Evolutionary conservation across 2,113 vertebrate genomes (phyloP).

Genomic region (Oncorhynchus mykiss): DNA sequence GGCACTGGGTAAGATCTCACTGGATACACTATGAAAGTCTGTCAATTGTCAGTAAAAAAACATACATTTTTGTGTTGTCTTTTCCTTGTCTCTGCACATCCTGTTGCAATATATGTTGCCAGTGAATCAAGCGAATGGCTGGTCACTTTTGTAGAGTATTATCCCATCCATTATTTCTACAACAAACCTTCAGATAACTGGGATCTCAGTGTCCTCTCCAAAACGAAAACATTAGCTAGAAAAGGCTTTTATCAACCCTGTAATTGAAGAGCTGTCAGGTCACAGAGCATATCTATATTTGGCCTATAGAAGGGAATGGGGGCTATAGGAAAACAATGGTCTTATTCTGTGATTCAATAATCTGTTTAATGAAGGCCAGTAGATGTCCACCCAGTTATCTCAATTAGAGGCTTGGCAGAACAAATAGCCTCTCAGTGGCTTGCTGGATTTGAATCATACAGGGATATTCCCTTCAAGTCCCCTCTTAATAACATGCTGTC

Average conservation of each 20-base stretch:
- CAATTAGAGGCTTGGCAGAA: not conserved
- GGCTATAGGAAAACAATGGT: not conserved
- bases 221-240: not conserved
- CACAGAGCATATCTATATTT: not conserved
- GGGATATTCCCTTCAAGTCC: not conserved
- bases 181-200: not conserved
- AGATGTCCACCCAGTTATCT: not conserved
- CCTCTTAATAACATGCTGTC: not conserved
- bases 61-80: too few species aligned
- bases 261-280: not conserved
- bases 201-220: not conserved
- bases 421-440: not conserved
- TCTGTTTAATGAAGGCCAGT: not conserved
- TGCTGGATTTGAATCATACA: not conserved
- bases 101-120: too few species aligned
- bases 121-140: too few species aligned
- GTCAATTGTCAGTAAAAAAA: too few species aligned
- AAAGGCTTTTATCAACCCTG: not conserved
- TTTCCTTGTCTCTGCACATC: too few species aligned
- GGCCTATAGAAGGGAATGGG: not conserved
- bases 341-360: not conserved
- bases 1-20: slow-evolving; percentile 83
- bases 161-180: not conserved
- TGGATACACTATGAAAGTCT: not conserved
- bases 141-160: too few species aligned